These are phyloP conservation scores for Drosophila mimetica DNA, from an alignment of 2,888 invertebrate genomes.

Conservation along the genomic window DNA sequence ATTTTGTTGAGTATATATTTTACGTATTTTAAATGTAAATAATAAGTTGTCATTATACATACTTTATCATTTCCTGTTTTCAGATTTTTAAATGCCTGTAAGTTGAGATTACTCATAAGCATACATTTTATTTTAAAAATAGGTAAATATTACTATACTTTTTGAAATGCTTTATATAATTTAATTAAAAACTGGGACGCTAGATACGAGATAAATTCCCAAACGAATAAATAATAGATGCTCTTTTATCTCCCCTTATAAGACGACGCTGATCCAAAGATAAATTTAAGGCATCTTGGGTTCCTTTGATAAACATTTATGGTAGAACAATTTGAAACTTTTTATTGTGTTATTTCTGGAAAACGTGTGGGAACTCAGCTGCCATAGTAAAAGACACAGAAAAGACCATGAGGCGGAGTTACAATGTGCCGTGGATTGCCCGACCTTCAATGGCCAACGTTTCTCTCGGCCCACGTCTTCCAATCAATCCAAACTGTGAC, in stretches of 20 bases:
- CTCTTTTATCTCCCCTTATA: background rate
- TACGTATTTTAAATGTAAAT: too few relatives aligned
- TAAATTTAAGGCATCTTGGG: background rate
- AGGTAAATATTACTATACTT: too few relatives aligned
- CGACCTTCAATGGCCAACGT: slow-evolving; percentile 10
- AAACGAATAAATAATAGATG: background rate
- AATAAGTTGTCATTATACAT: too few relatives aligned
- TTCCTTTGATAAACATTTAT: slow-evolving; percentile 2
- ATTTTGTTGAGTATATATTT: too few relatives aligned
- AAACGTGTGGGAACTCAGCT: slow-evolving; percentile 27
- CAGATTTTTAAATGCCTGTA: too few relatives aligned
- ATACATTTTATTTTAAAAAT: too few relatives aligned
- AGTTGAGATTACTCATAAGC: too few relatives aligned
- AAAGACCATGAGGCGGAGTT: slow-evolving; percentile 10
- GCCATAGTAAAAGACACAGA: background rate
- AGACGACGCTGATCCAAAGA: background rate
- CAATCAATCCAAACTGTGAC: slow-evolving; percentile 69
- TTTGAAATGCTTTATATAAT: too few relatives aligned
- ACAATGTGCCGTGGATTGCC: slow-evolving; percentile 20
- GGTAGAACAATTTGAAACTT: slow-evolving; percentile 10
- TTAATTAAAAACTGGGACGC: too few relatives aligned
- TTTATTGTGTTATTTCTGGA: slow-evolving; percentile 8
- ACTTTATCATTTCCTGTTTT: too few relatives aligned
- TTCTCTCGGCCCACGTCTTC: slow-evolving; percentile 43
- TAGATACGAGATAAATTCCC: background rate